Conservation (phyloP, 1,140 invertebrate species). For the Drosophila suzukii region DNA sequence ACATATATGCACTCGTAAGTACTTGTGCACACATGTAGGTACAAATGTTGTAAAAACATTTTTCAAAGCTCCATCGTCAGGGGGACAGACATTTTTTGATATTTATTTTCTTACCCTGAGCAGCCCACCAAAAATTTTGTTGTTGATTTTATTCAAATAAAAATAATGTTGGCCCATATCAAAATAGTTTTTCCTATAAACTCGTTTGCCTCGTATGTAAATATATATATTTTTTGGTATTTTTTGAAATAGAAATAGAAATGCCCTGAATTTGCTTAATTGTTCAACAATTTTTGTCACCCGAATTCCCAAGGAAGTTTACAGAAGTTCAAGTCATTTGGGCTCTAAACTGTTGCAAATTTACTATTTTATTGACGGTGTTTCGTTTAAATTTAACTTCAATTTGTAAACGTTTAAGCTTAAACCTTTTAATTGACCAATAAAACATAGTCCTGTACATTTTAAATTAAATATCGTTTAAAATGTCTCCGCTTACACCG, state of each 20-base stretch:
- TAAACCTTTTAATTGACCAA: neutral
- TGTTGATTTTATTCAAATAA: constrained; percentile 74
- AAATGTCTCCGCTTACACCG: neutral
- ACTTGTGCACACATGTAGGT: neutral
- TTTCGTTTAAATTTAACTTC: too few species aligned
- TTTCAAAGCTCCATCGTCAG: constrained; percentile 60
- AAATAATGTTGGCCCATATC: constrained; percentile 52
- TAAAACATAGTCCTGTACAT: neutral
- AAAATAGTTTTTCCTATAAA: constrained; percentile 52
- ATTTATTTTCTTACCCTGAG: constrained; percentile 35
- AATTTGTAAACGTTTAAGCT: neutral
- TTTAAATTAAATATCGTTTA: neutral
- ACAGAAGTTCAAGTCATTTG: constrained; percentile 9
- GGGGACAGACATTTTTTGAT: constrained; percentile 35
- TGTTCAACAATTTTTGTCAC: constrained; percentile 6
- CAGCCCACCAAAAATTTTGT: constrained; percentile 29
- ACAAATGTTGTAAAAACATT: constrained; percentile 77
- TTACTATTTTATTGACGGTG: too few species aligned
- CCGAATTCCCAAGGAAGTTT: constrained; percentile 21
- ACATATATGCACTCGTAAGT: constrained; percentile 1
- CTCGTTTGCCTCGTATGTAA: constrained; percentile 31
- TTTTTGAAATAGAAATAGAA: constrained; percentile 10
- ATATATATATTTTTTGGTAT: constrained; percentile 20
- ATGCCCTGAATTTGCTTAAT: constrained; percentile 33
- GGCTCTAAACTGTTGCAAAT: neutral